Base-by-base conservation (phyloP, 2,888 invertebrate species). In the Orthonychiurus folsomi region DNA sequence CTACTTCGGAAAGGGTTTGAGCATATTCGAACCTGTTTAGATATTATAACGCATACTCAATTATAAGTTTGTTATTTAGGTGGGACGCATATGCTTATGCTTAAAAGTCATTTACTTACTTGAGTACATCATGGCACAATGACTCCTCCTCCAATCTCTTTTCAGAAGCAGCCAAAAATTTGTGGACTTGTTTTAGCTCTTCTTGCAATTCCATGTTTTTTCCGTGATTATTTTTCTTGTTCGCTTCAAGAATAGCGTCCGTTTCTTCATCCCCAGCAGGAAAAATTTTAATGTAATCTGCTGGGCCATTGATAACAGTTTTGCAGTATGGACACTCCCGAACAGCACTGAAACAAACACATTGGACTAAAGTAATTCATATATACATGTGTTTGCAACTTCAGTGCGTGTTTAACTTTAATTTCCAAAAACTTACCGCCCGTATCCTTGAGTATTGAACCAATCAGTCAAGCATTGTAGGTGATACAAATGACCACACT, bases 401-500 rank as follows among this genome's bases (percentile, higher is more conserved):
- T n/a, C n/a, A n/a, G n/a, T n/a, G n/a, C n/a, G n/a, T n/a, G n/a
- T n/a, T n/a, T n/a, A n/a, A n/a, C n/a, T n/a, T n/a, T n/a, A n/a
- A n/a, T n/a, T n/a, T n/a, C n/a, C n/a, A n/a, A n/a, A n/a, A n/a
- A 21, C 5, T 52, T 52, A 52, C 52, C 52, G 52, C 20, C 21
- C 21, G 20, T 12, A n/a, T 9, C 24, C 52, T 9, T 23, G 52
- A 52, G 21, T 52, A 23, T 52, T 52, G 52, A 52, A 52, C 52
- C 52, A 52, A 3, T 20, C 52, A 5, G 9, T 5, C 5, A 52
- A n/a, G 52, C 52, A 52, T 5, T 52, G 20, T 23, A 12, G 20
- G 50, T 59, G 48, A 50, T 59, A 59, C 12, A 47, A n/a, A 50
- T 59, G 59, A 5, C 59, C 59, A 50, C 59, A 59, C 5, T 20